Evolutionary conservation across 2,888 invertebrate species (phyloP), one percentile per base, ranked within the genome.

Genomic region (Hydroisotoma schaefferi): DNA sequence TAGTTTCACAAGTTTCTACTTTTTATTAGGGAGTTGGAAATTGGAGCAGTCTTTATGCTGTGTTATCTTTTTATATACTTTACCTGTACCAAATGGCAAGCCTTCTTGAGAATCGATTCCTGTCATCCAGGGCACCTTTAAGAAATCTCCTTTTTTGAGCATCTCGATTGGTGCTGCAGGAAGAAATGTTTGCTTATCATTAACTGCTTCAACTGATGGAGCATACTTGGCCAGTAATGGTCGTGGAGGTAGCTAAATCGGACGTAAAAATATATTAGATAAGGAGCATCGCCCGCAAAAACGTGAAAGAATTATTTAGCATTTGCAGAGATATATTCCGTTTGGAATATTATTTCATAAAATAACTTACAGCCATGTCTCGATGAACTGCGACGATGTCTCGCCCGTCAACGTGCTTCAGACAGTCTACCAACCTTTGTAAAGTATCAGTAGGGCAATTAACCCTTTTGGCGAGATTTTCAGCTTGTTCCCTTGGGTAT

Each of bases 91-190:
- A 43, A 65, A 65, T 23, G 66, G 63, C 28, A 66, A 48, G 75
- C 40, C 40, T 22, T 82, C 82, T 10, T 78, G 74, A 8, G 76
- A 74, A 61, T 80, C 80, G 67, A 79, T 79, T 4, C 83, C 83
- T 44, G 78, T 72, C 66, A 83, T 78, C 23, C 77, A 78, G 0
- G 82, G 81, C 0, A 82, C 78, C 73, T 79, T 79, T 20, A 74
- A 74, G 62, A 80, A 80, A 29, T 80, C 74, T 29, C 82, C 82
- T 33, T 73, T 67, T 4, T 67, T 63, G 26, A 81, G 75, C 56
- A 78, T 72, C 49, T 78, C 73, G 40, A 80, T 76, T 0, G 81
- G 76, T 15, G 77, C 75, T 53, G 78, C 76, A 4, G 77, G 73
- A 22, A 83, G 69, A 71, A 83, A 82, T 4, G 78, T 76, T 59